These are phyloP conservation scores for Drosophila buzzatii DNA, from an alignment of 2,888 invertebrate genomes.

Conservation along the genomic window DNA sequence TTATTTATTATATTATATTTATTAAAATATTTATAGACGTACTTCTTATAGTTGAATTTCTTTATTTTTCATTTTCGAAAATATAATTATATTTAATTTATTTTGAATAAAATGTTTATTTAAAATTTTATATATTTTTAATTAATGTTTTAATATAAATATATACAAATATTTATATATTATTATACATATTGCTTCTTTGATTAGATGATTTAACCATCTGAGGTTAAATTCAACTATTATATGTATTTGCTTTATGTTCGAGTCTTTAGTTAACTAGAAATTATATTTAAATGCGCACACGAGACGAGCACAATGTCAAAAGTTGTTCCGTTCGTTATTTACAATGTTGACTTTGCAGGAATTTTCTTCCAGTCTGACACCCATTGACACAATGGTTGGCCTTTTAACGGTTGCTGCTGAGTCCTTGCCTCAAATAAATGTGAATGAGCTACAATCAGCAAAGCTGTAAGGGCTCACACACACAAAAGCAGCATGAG, in stretches of 20 bases:
- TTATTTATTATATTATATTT: too few species aligned
- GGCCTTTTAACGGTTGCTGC: constrained; percentile 38
- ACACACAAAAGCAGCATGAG: constrained; percentile 1
- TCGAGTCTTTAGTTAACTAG: neutral
- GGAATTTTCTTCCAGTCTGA: constrained; percentile 62
- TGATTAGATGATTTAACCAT: too few species aligned
- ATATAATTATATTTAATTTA: too few species aligned
- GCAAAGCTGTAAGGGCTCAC: constrained; percentile 56
- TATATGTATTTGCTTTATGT: neutral
- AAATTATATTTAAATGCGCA: neutral
- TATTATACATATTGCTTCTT: too few species aligned
- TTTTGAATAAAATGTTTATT: too few species aligned
- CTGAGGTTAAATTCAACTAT: too few species aligned
- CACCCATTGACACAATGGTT: constrained; percentile 56
- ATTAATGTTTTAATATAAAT: too few species aligned
- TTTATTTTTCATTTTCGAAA: too few species aligned
- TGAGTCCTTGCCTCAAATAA: constrained; percentile 41
- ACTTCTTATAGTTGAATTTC: too few species aligned
- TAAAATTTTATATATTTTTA: too few species aligned
- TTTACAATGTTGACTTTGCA: constrained; percentile 63
- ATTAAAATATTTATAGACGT: too few species aligned
- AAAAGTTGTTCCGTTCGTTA: constrained; percentile 25
- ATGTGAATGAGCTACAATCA: constrained; percentile 28
- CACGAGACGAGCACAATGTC: neutral
- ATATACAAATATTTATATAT: too few species aligned